Evolutionary conservation across 2,797 vertebrate species (phyloP).

Genomic region (Hirundo rustica): DNA sequence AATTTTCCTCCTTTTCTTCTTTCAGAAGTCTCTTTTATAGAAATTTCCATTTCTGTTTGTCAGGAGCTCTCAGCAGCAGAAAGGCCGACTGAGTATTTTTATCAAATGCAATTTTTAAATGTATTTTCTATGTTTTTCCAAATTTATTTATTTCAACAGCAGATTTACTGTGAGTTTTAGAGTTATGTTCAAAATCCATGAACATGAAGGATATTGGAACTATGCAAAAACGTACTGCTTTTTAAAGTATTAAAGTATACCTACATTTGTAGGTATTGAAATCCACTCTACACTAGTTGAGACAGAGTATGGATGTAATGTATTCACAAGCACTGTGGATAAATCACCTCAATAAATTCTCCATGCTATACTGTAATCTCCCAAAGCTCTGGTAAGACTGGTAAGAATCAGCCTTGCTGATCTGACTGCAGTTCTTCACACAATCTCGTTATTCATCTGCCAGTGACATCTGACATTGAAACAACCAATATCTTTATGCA

Average conservation of each 20-base stretch:
- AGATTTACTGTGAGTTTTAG: background rate
- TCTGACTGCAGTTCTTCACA: background rate
- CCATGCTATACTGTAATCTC: conserved; percentile 22
- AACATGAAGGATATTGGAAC: conserved; percentile 1
- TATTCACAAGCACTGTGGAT: conserved; percentile 37
- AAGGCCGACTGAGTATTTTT: background rate
- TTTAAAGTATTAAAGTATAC: no score
- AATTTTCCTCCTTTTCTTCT: background rate
- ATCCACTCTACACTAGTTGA: background rate
- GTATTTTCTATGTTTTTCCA: background rate
- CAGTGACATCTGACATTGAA: conserved; percentile 6
- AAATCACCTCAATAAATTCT: conserved; percentile 64
- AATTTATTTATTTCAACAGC: conserved; percentile 24
- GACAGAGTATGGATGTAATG: conserved; percentile 36
- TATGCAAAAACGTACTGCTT: background rate
- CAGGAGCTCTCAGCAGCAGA: background rate
- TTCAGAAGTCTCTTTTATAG: background rate
- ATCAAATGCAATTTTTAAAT: background rate
- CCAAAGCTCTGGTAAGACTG: conserved; percentile 30
- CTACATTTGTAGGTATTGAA: conserved; percentile 44
- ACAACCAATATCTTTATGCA: background rate
- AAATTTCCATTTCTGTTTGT: background rate
- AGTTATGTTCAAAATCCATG: conserved; percentile 29
- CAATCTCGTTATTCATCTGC: conserved; percentile 11
- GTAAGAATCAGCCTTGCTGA: conserved; percentile 21